Evolutionary conservation across 2,888 invertebrate genomes (phyloP).

Genomic region (Eustalomyia histrio): DNA sequence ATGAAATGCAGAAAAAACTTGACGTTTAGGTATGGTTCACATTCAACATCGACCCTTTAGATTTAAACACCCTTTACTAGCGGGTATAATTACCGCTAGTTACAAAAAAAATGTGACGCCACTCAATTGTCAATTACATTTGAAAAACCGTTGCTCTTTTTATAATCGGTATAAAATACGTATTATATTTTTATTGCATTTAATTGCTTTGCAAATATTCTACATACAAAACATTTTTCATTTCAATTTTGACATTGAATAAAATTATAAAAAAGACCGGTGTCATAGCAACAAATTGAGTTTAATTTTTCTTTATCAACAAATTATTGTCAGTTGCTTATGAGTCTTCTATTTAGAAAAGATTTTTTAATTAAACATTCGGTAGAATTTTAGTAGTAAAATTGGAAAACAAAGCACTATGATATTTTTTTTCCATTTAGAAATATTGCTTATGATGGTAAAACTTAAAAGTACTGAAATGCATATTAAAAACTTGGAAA

Average conservation of each 20-base stretch:
- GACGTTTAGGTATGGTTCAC: no score
- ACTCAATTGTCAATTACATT: constrained; percentile 32
- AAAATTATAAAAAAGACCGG: background rate
- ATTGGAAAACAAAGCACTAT: no score
- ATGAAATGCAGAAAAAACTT: no score
- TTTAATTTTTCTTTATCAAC: background rate
- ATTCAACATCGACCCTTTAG: no score
- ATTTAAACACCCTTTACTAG: no score
- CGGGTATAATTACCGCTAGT: background rate
- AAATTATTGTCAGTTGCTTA: background rate
- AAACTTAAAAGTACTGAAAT: no score
- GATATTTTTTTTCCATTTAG: no score
- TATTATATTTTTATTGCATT: background rate
- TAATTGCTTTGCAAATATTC: background rate
- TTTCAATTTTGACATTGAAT: background rate
- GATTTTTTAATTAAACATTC: no score
- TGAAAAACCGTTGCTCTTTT: constrained; percentile 10
- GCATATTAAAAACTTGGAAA: no score
- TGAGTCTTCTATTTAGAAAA: no score
- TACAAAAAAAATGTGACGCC: constrained; percentile 14
- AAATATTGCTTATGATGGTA: no score
- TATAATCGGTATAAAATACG: background rate
- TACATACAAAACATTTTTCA: background rate
- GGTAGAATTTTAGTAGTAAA: no score
- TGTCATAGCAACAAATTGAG: background rate